Evolutionary conservation across 1,140 invertebrate genomes (phyloP), one percentile per base, ranked within the genome.

Genomic region (Geopemphigus sp.): DNA sequence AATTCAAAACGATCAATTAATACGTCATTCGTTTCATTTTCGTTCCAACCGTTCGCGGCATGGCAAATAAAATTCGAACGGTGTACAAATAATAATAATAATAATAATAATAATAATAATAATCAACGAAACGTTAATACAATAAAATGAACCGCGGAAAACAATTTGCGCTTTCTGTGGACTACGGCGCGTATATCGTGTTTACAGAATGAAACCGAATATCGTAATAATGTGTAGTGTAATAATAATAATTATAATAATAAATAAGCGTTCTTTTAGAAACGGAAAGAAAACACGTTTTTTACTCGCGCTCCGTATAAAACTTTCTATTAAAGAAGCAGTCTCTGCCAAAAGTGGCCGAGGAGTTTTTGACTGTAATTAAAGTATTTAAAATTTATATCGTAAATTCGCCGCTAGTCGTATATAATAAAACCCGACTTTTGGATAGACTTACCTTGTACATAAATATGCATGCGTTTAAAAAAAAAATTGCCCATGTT

Each of bases 381-480:
- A 39, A 54, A 54, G 53, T 45, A 64, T 39, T 15, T 47, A 66
- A 66, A 39, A 22, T 45, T 19, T 66, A 45, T 45, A 39, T 10
- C 10, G n/a, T 64, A 39, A 64, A 64, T 64, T 11, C 63, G 3
- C n/a, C 63, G 3, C n/a, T 22, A 64, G 63, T 64, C n/a, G 39
- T 64, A 15, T 39, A n/a, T n/a, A n/a, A n/a, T n/a, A n/a, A n/a
- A 12, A 64, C 63, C n/a, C 11, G 32, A n/a, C n/a, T 39, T 39
- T 68, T 47, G 14, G 22, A 57, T 24, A 10, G 22, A 57, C 17
- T 45, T 4, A 2, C 39, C 8, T 22, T 59, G 73, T 76, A 59
- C 32, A 76, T 66, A 59, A 57, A 22, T 57, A 56, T 76, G 73
- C 73, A 76, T 76, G 73, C 39, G 15, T 59, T 73, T n/a, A n/a